Evolutionary conservation across 2,797 vertebrate genomes (phyloP), one percentile per base, ranked within the genome.

Genomic region (Lutjanus campechanus): DNA sequence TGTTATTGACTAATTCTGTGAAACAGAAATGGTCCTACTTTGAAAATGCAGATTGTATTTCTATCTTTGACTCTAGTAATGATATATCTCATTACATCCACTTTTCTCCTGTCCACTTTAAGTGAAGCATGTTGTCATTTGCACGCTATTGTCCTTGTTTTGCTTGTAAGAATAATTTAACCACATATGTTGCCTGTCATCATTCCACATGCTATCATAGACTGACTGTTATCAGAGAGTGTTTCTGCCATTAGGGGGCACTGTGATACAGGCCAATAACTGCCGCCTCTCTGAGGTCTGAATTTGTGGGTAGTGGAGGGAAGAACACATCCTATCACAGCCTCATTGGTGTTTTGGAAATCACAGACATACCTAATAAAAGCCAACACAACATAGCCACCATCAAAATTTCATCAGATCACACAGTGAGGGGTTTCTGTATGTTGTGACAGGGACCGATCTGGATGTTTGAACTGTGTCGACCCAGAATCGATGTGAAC

Each of bases 161-260:
- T 64, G 8, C 68, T 73, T 77, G 5, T 55, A 63, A 73, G 15
- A 65, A 59, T 70, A 72, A 59, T 84, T 66, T 71, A 60, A 73
- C 68, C 72, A 73, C 49, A 77, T 73, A 36, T 64, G 36, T 68
- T 63, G 7, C 72, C 80, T 78, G 51, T 66, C 69, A 73, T 74
- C 62, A 29, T 76, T 77, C 46, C 59, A 76, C 75, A 76, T 47
- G 50, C 73, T 53, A 22, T 50, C 29, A 36, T 36, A 36, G 29
- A 36, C 29, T 36, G 29, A 49, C 62, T 16, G 41, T 29, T 41
- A 49, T 78, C 63, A 51, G 41, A 16, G 20, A 19, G 22, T 13
- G 54, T 41, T 50, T 79, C 67, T 11, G 50, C 89, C 95, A 95
- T 93, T 92, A 95, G 95, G 93, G 95, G 95, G 93, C 95, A 95